Base-by-base conservation (phyloP, 1,140 invertebrate genomes). In the Antheraea mylitta region DNA sequence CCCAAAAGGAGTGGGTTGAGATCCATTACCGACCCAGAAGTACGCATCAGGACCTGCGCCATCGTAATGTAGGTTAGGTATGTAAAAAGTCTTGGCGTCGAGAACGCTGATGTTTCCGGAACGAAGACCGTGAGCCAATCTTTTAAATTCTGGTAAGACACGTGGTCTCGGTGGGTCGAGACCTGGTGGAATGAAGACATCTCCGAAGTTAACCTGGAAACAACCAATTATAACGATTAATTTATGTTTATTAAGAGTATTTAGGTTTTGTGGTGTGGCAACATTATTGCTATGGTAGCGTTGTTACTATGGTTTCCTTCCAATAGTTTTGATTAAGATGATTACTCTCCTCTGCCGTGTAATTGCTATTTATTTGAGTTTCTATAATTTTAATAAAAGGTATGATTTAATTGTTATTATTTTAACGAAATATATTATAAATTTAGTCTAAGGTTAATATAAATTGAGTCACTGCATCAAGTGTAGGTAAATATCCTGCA, bases 1-100 rank as follows among this genome's bases (percentile, higher is more conserved):
- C 18, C 97, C 97, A 83, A 96, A 95, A n/a, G 95, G 92, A 79
- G 94, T 95, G 0, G 97, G 97, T 79, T 97, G 95, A 0, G 94
- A 92, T 0, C 97, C 97, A 78, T 95, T 97, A 7, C 98, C 98
- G 7, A 98, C 97, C 96, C 96, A 98, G 87, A 99, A 99, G 86
- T 97, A 98, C 7, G 97, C 97, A 83, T 98, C 97, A 2, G 97
- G 96, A 0, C 96, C 97, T 11, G 95, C 96, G 8, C 98, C 98
- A 79, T 98, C 97, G 80, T 98, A 99, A 83, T 98, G 96, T 60
- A 99, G 92, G 91, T 98, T 97, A 5, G 97, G 97, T 74, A 98
- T 98, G 85, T 97, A 98, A 83, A 99, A 96, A 0, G 97, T 98
- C 89, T 97, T 97, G 11, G 97, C 96, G 87, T 98, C 97, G 58